These are phyloP conservation scores for Corvus hawaiiensis DNA, from an alignment of 2,113 vertebrate species.

Conservation along the genomic window DNA sequence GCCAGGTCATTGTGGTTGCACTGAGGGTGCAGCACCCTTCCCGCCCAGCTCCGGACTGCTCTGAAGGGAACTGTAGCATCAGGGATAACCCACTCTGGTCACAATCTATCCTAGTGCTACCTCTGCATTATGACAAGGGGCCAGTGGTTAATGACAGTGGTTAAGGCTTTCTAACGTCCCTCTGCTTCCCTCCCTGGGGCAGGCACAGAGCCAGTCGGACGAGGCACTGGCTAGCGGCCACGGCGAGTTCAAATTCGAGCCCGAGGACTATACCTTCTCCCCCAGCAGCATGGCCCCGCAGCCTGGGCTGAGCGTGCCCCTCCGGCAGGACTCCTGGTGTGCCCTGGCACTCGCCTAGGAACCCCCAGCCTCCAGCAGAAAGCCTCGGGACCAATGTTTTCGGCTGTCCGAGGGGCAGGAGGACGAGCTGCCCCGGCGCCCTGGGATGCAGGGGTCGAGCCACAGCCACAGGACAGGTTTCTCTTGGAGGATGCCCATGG, in stretches of 20 bases:
- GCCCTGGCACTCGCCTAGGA: conserved; percentile 86
- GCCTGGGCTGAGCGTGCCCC: conserved; percentile 64
- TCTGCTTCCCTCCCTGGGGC: not conserved
- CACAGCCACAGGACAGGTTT: not conserved
- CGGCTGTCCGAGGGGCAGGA: not conserved
- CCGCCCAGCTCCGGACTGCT: fast-evolving
- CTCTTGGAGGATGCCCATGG: not conserved
- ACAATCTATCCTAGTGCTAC: not conserved
- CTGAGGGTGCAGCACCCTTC: not conserved
- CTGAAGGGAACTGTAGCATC: fast-evolving
- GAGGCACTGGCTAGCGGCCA: conserved; percentile 66
- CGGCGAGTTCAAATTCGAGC: conserved; percentile 85
- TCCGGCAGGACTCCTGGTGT: conserved; percentile 87
- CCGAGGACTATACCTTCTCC: conserved; percentile 85
- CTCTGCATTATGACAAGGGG: fast-evolving
- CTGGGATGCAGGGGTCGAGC: not conserved
- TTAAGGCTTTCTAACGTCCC: not conserved
- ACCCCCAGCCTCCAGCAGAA: not conserved
- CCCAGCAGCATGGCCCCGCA: conserved; percentile 75
- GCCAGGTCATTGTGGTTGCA: not conserved
- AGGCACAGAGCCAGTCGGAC: conserved; percentile 72
- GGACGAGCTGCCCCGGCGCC: not conserved
- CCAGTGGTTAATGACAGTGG: not conserved
- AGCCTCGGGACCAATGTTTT: not conserved
- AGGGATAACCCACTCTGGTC: not conserved